Evolutionary conservation across 1,140 invertebrate species (phyloP), one percentile per base, ranked within the genome.

Genomic region (Phymastichus coffea): DNA sequence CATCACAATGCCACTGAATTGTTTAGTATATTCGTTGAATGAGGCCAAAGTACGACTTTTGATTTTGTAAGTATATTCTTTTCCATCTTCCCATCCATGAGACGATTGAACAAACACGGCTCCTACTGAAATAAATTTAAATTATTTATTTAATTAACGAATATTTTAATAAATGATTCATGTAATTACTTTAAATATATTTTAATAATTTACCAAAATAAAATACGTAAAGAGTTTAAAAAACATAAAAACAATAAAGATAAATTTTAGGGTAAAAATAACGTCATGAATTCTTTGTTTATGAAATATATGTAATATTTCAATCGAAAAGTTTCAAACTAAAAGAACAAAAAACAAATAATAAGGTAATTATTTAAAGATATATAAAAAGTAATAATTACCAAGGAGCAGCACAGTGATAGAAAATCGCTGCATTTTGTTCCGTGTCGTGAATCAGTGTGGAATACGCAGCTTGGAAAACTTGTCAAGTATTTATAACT

Each of bases 31-130:
- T 30, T 85, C 77, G 9, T 81, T 72, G 2, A 86, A 66, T 6
- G 75, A 74, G 0, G 84, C 76, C 20, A 89, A 33, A 0, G 85
- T 87, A 25, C 83, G 77, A 20, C 83, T 81, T 19, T 76, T 74
- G 3, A 88, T 77, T 10, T 81, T 64, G 67, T 88, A 90, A 6
- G 74, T 73, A 70, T 89, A 90, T 33, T 84, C 76, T 26, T 77
- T 81, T 23, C 81, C 81, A 0, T 61, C 61, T 62, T 82, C 78
- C 85, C 86, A 88, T 14, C 78, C 83, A 63, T 68, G n/a, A 10
- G 60, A 22, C 35, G 66, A 53, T 0, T 62, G 30, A 8, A 48
- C 61, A 10, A 58, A 28, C 6, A 51, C 64, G 28, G 56, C 47
- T 51, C 63, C 66, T 28, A 59, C 70, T 69, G 19, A 3, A n/a